Percentiles rank a stretch among this genome's conserved stretches.
These are phyloP conservation scores for Omphaloscelis lunosa DNA, from an alignment of 2,888 invertebrate species.

Conservation along the genomic window DNA sequence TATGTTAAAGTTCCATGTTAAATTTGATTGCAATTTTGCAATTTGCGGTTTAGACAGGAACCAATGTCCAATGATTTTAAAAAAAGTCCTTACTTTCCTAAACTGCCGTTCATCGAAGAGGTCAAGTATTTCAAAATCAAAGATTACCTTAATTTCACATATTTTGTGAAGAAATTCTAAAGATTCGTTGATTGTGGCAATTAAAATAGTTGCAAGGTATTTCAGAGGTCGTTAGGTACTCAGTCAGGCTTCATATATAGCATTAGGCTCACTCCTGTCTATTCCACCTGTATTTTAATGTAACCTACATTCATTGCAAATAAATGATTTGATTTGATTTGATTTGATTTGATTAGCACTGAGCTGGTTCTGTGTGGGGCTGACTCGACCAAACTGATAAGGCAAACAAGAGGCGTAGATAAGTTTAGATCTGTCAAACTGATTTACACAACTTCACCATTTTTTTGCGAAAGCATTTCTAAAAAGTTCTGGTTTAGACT, in stretches of 20 bases:
- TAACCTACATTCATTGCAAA: no score
- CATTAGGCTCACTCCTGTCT: no score
- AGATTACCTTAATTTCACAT: constrained; percentile 20
- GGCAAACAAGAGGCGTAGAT: background rate
- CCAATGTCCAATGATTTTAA: background rate
- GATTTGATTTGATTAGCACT: no score
- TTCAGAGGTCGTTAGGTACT: constrained; percentile 36
- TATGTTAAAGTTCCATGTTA: background rate
- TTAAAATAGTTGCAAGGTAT: constrained; percentile 42
- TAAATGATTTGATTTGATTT: no score
- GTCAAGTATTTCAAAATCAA: constrained; percentile 47
- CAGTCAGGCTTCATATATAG: constrained; percentile 13
- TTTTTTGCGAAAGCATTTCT: background rate
- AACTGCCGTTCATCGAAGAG: constrained; percentile 4
- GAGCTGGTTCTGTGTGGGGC: background rate
- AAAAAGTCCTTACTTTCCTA: background rate
- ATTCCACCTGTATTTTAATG: no score
- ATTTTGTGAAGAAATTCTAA: constrained; percentile 42
- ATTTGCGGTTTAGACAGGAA: background rate
- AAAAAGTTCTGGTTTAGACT: background rate
- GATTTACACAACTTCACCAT: background rate
- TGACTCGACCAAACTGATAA: background rate
- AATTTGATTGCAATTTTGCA: no score
- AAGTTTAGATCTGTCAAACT: background rate
- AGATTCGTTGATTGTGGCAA: constrained; percentile 40